These are phyloP conservation scores for Hydrochoerus hydrochaeris DNA, from an alignment of 2,113 vertebrate species.

Conservation along the genomic window DNA sequence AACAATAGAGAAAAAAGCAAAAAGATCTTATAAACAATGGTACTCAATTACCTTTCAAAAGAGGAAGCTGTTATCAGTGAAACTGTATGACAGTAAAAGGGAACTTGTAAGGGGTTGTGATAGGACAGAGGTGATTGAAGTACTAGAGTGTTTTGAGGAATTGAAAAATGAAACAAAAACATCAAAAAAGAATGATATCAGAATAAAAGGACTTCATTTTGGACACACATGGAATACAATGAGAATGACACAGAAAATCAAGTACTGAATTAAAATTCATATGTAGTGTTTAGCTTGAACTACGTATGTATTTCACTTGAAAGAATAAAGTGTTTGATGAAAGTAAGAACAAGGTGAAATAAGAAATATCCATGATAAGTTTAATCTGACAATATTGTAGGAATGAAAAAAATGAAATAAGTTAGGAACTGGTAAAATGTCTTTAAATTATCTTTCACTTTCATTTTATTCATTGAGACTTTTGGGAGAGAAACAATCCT, in stretches of 20 bases:
- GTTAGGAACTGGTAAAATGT: background rate
- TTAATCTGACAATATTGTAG: background rate
- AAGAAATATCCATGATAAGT: background rate
- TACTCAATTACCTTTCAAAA: background rate
- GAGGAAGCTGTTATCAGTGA: background rate
- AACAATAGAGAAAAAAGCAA: background rate
- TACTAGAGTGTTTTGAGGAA: background rate
- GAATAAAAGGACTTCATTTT: background rate
- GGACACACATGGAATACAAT: background rate
- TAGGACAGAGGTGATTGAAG: background rate
- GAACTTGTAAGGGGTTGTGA: background rate
- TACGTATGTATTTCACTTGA: background rate
- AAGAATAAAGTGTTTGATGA: background rate
- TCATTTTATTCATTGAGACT: background rate
- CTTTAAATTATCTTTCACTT: background rate
- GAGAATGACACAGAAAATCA: background rate
- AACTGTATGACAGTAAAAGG: background rate
- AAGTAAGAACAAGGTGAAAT: background rate
- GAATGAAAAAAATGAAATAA: background rate
- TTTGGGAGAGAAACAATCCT: background rate
- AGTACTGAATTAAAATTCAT: background rate
- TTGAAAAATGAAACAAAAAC: background rate
- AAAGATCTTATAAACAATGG: background rate
- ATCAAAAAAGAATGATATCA: background rate
- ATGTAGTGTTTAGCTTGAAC: background rate